Evolutionary conservation across 2,113 vertebrate genomes (phyloP).

Genomic region (Cyanoliseus patagonus): DNA sequence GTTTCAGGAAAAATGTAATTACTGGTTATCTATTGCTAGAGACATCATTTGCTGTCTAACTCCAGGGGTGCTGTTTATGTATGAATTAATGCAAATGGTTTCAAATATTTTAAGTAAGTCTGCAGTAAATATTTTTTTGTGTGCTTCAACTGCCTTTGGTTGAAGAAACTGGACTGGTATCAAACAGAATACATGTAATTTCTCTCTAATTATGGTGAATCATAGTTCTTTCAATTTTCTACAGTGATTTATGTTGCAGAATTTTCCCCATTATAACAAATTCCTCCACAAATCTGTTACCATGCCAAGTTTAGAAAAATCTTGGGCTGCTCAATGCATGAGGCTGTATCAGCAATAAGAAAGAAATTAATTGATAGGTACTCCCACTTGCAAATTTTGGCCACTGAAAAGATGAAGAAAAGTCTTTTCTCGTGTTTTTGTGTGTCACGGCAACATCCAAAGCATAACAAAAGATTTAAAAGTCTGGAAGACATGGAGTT

Average conservation of each 20-base stretch:
- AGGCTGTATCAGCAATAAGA: neutral
- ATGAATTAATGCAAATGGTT: neutral
- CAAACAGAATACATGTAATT: neutral
- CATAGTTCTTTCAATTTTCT: neutral
- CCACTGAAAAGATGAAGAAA: neutral
- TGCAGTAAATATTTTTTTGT: conserved; percentile 32
- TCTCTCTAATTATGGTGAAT: neutral
- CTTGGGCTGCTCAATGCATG: neutral
- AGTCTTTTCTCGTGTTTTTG: neutral
- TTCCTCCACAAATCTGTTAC: neutral
- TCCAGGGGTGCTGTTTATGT: conserved; percentile 12
- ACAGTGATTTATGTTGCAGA: neutral
- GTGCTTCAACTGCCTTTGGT: neutral
- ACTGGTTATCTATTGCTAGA: conserved; percentile 37
- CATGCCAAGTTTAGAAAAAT: neutral
- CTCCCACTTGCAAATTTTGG: neutral
- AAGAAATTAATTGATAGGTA: neutral
- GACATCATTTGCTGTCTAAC: conserved; percentile 8
- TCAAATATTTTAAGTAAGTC: conserved; percentile 36
- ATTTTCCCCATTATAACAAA: neutral
- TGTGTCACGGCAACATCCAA: neutral
- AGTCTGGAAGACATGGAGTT: neutral
- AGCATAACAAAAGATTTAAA: neutral
- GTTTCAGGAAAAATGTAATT: conserved; percentile 57
- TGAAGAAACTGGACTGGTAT: neutral